Evolutionary conservation across 2,113 vertebrate genomes (phyloP).

Genomic region (Oreotrochilus melanogaster): DNA sequence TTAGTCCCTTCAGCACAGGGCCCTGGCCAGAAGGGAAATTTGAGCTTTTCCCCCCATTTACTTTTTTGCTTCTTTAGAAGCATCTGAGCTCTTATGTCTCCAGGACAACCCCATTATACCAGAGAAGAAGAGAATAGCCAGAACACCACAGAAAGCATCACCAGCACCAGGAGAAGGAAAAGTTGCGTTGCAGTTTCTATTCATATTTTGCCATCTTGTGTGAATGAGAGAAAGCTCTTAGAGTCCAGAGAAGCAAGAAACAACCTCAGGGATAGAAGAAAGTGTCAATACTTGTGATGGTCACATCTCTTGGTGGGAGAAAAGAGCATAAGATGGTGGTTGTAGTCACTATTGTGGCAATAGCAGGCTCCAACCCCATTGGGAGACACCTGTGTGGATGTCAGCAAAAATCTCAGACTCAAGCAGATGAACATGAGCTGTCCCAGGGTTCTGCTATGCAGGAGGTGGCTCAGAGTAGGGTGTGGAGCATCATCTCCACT

Average conservation of each 20-base stretch:
- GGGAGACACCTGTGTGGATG: not conserved
- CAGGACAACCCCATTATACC: not conserved
- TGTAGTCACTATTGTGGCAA: not conserved
- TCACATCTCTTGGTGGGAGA: not conserved
- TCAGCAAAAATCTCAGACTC: not conserved
- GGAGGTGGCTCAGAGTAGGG: not conserved
- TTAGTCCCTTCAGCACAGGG: not conserved
- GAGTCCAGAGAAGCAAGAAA: not conserved
- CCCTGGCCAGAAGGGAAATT: not conserved
- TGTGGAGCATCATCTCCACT: not conserved
- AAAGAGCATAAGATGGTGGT: not conserved
- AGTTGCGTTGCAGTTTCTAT: not conserved
- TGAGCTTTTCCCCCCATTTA: not conserved
- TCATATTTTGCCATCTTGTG: not conserved
- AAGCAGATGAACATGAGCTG: not conserved
- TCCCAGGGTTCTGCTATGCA: not conserved
- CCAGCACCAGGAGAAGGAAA: constrained; percentile 19
- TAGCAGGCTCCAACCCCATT: not conserved
- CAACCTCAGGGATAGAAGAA: not conserved
- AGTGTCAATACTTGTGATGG: not conserved
- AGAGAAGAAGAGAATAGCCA: not conserved
- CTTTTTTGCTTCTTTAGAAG: not conserved
- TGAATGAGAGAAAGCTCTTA: not conserved
- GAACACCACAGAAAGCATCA: not conserved
- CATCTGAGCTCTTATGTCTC: not conserved